Evolutionary conservation across 1,140 invertebrate genomes (phyloP).

Genomic region (Drosophila sp.): DNA sequence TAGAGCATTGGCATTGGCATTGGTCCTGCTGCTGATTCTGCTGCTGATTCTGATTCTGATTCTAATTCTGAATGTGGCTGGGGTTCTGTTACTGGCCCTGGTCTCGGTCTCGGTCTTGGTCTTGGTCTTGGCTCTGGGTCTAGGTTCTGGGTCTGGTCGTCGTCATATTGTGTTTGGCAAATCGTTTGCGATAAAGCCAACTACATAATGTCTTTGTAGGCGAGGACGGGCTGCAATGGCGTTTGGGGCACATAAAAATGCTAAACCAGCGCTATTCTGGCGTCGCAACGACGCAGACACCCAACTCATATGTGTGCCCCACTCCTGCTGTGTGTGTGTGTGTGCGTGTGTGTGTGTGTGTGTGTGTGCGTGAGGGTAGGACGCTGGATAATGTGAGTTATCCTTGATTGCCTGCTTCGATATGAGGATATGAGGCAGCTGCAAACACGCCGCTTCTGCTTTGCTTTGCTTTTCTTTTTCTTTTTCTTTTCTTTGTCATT

Average conservation of each 20-base stretch:
- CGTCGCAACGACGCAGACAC: conserved; percentile 61
- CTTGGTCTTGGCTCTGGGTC: conserved; percentile 12
- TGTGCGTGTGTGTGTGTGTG: conserved; percentile 12
- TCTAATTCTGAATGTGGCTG: neutral
- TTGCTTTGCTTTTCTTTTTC: conserved; percentile 1
- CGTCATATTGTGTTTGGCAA: conserved; percentile 80
- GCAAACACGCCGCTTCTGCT: conserved; percentile 59
- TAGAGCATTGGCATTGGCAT: conserved; percentile 56
- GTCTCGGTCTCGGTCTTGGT: conserved; percentile 6
- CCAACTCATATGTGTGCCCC: conserved; percentile 18
- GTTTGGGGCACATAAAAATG: conserved; percentile 67
- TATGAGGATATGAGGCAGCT: conserved; percentile 55
- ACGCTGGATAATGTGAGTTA: conserved; percentile 72
- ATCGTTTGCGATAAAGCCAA: conserved; percentile 82
- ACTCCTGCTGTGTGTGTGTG: conserved; percentile 6
- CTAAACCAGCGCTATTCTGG: conserved; percentile 74
- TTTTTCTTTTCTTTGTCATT: neutral
- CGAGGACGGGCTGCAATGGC: conserved; percentile 14
- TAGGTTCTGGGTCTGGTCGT: conserved; percentile 17
- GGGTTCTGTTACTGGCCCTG: conserved; percentile 3
- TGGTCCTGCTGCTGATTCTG: conserved; percentile 2
- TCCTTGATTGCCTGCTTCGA: conserved; percentile 77
- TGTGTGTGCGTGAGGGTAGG: conserved; percentile 4
- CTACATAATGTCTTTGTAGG: conserved; percentile 79
- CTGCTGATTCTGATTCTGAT: conserved; percentile 49